These are phyloP conservation scores for Syrrhaptes paradoxus DNA, from an alignment of 2,113 vertebrate species.

Conservation along the genomic window DNA sequence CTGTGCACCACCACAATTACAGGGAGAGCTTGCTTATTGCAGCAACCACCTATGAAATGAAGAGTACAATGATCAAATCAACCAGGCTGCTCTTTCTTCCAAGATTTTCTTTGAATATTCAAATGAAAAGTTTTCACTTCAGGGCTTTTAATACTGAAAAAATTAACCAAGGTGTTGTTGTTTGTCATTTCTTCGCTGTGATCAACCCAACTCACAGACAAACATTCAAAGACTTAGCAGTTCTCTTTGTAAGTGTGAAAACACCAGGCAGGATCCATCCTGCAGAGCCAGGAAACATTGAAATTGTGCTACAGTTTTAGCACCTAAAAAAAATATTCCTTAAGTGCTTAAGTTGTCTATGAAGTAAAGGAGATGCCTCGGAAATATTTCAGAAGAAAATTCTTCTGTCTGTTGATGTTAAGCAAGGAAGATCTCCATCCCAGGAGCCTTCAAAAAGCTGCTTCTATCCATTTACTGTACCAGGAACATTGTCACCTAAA, in stretches of 20 bases:
- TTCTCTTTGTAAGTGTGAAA: neutral
- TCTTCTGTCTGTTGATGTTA: neutral
- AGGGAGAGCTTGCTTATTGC: constrained; percentile 41
- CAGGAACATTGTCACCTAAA: neutral
- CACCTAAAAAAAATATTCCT: neutral
- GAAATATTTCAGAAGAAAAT: neutral
- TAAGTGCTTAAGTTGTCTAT: neutral
- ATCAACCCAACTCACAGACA: neutral
- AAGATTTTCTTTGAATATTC: neutral
- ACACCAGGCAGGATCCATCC: neutral
- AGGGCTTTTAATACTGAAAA: neutral
- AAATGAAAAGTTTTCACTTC: neutral
- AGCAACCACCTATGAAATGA: constrained; percentile 27
- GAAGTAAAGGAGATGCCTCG: neutral
- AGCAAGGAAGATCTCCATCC: neutral
- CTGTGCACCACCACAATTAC: constrained; percentile 55
- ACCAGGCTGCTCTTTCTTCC: neutral
- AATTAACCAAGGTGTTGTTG: neutral
- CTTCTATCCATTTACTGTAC: neutral
- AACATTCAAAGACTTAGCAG: neutral
- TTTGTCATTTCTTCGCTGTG: neutral
- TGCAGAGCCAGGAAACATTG: neutral
- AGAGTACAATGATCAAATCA: constrained; percentile 34
- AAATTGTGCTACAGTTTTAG: neutral
- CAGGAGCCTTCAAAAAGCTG: neutral